Percentiles rank a stretch among this genome's conserved stretches.
Evolutionary conservation across 2,888 invertebrate species (phyloP).

Genomic region (Monopis laevigella): DNA sequence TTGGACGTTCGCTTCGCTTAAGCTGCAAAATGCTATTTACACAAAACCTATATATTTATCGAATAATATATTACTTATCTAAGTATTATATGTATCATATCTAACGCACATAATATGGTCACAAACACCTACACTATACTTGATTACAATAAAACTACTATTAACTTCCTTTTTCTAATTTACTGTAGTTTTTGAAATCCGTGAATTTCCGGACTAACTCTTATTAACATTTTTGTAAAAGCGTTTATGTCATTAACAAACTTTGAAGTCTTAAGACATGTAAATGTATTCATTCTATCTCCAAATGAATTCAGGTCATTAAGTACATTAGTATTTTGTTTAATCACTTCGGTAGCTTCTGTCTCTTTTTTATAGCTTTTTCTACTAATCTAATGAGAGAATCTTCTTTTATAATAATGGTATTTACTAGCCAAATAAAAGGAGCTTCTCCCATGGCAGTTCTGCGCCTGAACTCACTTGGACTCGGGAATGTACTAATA

Average conservation of each 20-base stretch:
- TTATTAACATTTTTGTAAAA: neutral
- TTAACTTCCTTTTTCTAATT: neutral
- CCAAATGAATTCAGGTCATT: conserved; percentile 7
- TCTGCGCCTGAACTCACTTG: conserved; percentile 45
- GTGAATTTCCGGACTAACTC: conserved; percentile 36
- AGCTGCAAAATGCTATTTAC: conserved; percentile 7
- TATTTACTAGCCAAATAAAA: neutral
- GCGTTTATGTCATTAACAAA: neutral
- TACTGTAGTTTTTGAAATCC: conserved; percentile 29
- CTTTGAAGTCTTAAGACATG: neutral
- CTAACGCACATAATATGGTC: neutral
- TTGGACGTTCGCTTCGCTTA: neutral
- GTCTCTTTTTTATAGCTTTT: neutral
- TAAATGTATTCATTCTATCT: neutral
- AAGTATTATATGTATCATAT: neutral
- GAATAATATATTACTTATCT: neutral
- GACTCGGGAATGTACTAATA: conserved; percentile 25
- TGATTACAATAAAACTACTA: conserved; percentile 1
- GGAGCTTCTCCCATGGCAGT: conserved; percentile 25
- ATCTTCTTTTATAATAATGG: conserved; percentile 2
- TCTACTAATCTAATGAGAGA: neutral
- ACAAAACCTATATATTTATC: neutral
- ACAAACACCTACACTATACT: conserved; percentile 2
- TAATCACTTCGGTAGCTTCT: neutral
- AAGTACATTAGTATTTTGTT: neutral